Percentiles rank a stretch among this genome's conserved stretches.
phyloP scores from a whole-genome alignment of 2,888 invertebrate genomes.

The Doris montereyensis region DNA sequence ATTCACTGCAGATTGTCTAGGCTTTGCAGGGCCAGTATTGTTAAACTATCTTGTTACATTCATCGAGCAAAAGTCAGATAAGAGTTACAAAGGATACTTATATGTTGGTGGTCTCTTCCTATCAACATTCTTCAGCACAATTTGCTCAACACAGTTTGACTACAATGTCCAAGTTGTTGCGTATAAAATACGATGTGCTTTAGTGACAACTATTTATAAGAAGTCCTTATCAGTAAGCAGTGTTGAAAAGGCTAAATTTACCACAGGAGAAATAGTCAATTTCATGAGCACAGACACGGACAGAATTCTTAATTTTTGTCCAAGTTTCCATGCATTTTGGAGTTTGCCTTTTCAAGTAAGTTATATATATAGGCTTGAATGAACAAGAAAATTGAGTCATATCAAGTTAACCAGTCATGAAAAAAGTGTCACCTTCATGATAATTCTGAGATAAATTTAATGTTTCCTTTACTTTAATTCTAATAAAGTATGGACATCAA shows the following conservation, averaged over 20 bases:
- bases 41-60: constrained; percentile 86
- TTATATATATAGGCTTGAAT: constrained; percentile 57
- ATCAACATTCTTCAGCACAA: constrained; percentile 81
- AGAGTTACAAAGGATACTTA: constrained; percentile 73
- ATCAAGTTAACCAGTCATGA: too few species aligned
- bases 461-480: too few species aligned
- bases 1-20: constrained; percentile 85
- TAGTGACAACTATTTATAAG: constrained; percentile 87
- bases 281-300: constrained; percentile 98
- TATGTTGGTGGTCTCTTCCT: constrained; percentile 79
- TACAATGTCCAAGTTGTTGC: constrained; percentile 85
- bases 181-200: constrained; percentile 88
- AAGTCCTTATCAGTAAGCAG: constrained; percentile 77
- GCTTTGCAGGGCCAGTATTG: constrained; percentile 91
- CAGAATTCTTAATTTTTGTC: constrained; percentile 94
- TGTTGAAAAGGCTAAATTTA: constrained; percentile 71
- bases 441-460: too few species aligned
- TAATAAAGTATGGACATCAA: too few species aligned
- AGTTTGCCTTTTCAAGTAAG: constrained; percentile 87
- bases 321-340: constrained; percentile 97
- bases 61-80: constrained; percentile 82
- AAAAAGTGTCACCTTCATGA: too few species aligned
- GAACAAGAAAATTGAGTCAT: too few species aligned
- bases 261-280: constrained; percentile 91
- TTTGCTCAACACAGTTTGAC: constrained; percentile 90